phyloP scores from a whole-genome alignment of 2,797 vertebrate genomes.

The Siniperca scherzeri region DNA sequence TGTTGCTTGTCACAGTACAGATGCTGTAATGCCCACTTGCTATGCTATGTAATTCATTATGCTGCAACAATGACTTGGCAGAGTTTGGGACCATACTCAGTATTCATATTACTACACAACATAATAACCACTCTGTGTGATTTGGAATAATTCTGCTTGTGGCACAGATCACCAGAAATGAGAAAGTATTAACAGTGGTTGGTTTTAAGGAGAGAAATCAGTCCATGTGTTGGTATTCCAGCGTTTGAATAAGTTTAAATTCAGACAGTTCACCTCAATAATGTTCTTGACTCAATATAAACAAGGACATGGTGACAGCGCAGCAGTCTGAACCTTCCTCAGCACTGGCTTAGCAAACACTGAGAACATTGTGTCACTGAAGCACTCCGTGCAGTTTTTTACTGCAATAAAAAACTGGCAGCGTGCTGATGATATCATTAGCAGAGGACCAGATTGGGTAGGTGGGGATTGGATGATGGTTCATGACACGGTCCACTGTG shows the following conservation, averaged over 20 bases:
- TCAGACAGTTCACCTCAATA: constrained; percentile 25
- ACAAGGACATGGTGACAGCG: constrained; percentile 33
- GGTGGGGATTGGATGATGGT: constrained; percentile 24
- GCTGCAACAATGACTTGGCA: constrained; percentile 65
- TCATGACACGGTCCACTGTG: constrained; percentile 48
- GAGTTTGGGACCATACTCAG: constrained; percentile 27
- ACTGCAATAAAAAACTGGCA: constrained; percentile 50
- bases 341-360: constrained; percentile 52
- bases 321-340: constrained; percentile 27
- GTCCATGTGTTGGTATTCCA: neutral
- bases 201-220: constrained; percentile 11
- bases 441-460: constrained; percentile 42
- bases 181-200: neutral
- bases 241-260: constrained; percentile 1
- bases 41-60: constrained; percentile 59
- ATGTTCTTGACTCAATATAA: constrained; percentile 29
- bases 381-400: constrained; percentile 35
- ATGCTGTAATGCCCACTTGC: constrained; percentile 51
- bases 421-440: constrained; percentile 51
- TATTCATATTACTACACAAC: constrained; percentile 29
- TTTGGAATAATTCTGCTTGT: constrained; percentile 14
- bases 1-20: constrained; percentile 54
- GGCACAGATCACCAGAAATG: constrained; percentile 23
- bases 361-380: constrained; percentile 68
- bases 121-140: constrained; percentile 46